Evolutionary conservation across 1,140 invertebrate species (phyloP), one percentile per base, ranked within the genome.

Genomic region (Drosophila serrata): DNA sequence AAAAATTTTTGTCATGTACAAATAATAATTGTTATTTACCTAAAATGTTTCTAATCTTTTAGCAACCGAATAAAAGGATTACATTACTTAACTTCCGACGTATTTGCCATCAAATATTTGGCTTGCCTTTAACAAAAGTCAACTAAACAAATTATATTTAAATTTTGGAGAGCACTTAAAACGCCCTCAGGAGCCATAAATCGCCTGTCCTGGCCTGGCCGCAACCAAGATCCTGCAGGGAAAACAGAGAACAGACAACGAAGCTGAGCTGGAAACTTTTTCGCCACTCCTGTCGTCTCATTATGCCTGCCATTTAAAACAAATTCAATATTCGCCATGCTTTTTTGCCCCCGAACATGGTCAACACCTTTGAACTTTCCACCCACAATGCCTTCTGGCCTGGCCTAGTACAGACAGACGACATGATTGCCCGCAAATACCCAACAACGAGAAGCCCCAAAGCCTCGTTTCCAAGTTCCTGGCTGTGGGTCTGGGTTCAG

Each of bases 331-430:
- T 87, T 76, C 84, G 70, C 79, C 55, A 48, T 67, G 63, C 45
- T 65, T 87, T 86, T 79, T 76, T 43, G 61, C 61, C 61, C 43
- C 43, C 61, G 75, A 69, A 69, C 76, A 65, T 76, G 84, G 84
- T 87, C 84, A 80, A 82, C 85, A 88, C 84, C 84, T 80, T 68
- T 87, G 84, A 87, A 87, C 84, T 87, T 87, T 88, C 49, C 39
- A 9, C 15, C 48, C 48, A 33, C 49, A 67, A 39, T 42, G 48
- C 17, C 29, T 17, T 46, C 19, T 65, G 61, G 37, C 19, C 27
- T 24, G 11, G 19, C 6, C 33, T 39, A 64, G 19, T 11, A 33
- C 61, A 78, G 75, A 70, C 62, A 76, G 75, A 57, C 42, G 73
- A 57, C 74, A 76, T 67, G 74, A 76, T 76, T 77, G 74, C 49